Base-by-base conservation (phyloP, 2,113 vertebrate species). In the Hippocampus comes region DNA sequence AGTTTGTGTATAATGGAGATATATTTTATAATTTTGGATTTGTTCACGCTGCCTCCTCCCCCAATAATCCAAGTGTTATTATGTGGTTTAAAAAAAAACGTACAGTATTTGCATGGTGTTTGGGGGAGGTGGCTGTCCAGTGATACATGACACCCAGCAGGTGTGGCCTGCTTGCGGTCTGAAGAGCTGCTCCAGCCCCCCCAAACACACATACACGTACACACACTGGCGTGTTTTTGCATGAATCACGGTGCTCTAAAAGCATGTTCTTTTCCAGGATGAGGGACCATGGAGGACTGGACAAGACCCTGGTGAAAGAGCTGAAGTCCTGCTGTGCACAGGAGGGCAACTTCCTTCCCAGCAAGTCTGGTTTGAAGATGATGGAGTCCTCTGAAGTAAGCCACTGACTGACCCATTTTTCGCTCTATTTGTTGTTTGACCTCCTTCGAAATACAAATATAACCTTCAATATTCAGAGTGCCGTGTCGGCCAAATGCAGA, bases 321-420 rank as follows among this genome's bases (percentile, higher is more conserved):
- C 80, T 98, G 80, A 96, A 92, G 84, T 81, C 93, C 34, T 95
- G 96, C 61, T 82, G 95, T 83, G 95, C 96, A 0, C 92, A 91
- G 73, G 95, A 98, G 86, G 86, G 82, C 78, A 90, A 91, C 78
- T 98, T 95, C 78, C 93, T 96, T 79, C 97, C 96, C 70, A 93
- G 91, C 3, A 94, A 96, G 78, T 92, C 94, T 49, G 96, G 97
- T 63, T 91, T 98, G 75, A 94, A 89, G 82, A 86, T 97, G 82
- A 96, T 99, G 68, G 96, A 98, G 84, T 80, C 94, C 12, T 81
- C 91, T 14, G 94, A 97, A 95, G 95, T 96, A 77, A 69, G 80
- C 73, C 75, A 73, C 68, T 80, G 75, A 86, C 69, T 81, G 75
- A 86, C 71, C 73, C 27, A 61, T 27, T 30, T 25, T 17, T 5